Evolutionary conservation across 2,113 vertebrate genomes (phyloP).

Genomic region (Andinoacara biseriatus): DNA sequence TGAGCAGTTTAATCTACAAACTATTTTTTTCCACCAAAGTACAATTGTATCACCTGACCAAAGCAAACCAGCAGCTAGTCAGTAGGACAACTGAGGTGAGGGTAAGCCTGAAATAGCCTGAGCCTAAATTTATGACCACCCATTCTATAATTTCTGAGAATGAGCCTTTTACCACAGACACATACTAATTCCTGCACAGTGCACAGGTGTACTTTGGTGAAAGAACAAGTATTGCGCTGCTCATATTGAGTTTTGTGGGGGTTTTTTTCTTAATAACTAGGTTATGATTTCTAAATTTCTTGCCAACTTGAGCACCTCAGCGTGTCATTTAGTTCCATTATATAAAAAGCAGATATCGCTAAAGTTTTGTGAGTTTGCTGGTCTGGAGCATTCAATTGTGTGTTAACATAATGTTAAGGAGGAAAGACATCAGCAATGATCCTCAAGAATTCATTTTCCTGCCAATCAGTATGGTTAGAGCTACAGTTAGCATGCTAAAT

Average conservation of each 20-base stretch:
- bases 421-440: neutral
- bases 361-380: neutral
- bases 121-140: neutral
- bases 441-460: neutral
- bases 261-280: too few species aligned
- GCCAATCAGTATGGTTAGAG: accelerated
- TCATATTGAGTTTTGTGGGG: too few species aligned
- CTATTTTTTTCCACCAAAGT: neutral
- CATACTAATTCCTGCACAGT: neutral
- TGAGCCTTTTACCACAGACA: neutral
- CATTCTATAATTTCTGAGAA: neutral
- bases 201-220: too few species aligned
- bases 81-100: neutral
- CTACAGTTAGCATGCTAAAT: neutral
- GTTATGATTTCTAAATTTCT: too few species aligned
- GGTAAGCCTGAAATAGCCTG: neutral
- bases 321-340: too few species aligned
- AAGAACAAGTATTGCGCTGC: too few species aligned
- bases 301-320: too few species aligned
- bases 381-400: neutral
- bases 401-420: accelerated
- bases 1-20: neutral
- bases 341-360: too few species aligned
- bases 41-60: neutral
- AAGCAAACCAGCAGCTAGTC: neutral